Evolutionary conservation across 92 coral and sea anemone species (phyloP), one percentile per base, ranked within the genome.

Genomic region (Virgularia gustaviana): DNA sequence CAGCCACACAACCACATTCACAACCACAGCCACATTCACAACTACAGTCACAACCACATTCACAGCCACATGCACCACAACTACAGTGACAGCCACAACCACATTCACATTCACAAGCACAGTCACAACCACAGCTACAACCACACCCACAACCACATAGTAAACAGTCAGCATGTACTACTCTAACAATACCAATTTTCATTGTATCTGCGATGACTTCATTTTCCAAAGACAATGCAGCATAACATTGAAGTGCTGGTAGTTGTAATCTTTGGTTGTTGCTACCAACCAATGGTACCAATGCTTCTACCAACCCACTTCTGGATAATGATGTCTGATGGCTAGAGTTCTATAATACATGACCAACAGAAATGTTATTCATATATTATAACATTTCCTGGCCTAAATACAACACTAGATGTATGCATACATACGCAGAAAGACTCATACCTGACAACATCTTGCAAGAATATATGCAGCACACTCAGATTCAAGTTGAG

Each of bases 381-480:
- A 4, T 13, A 47, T 3, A 3, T n/a, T n/a, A n/a, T n/a, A n/a
- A n/a, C n/a, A n/a, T n/a, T n/a, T n/a, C n/a, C n/a, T n/a, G n/a
- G n/a, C n/a, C n/a, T n/a, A n/a, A n/a, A n/a, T n/a, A n/a, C n/a
- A n/a, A n/a, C n/a, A n/a, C n/a, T n/a, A n/a, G n/a, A n/a, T n/a
- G n/a, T n/a, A n/a, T n/a, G n/a, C n/a, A n/a, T n/a, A n/a, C n/a
- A n/a, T n/a, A n/a, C n/a, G n/a, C n/a, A n/a, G n/a, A n/a, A n/a
- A n/a, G n/a, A n/a, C n/a, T n/a, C n/a, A n/a, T 74, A 88, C 96
- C 90, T 92, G 98, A 70, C 98, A 92, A 67, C 98, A 92, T 78
- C 84, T 92, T 56, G 98, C 86, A 38, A 92, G 80, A 45, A 92
- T 81, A 36, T 86, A 65, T 18, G 98, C 98, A 28, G 96, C 98